Evolutionary conservation across 1,140 invertebrate genomes (phyloP).

Genomic region (Cryptotermes secundus): DNA sequence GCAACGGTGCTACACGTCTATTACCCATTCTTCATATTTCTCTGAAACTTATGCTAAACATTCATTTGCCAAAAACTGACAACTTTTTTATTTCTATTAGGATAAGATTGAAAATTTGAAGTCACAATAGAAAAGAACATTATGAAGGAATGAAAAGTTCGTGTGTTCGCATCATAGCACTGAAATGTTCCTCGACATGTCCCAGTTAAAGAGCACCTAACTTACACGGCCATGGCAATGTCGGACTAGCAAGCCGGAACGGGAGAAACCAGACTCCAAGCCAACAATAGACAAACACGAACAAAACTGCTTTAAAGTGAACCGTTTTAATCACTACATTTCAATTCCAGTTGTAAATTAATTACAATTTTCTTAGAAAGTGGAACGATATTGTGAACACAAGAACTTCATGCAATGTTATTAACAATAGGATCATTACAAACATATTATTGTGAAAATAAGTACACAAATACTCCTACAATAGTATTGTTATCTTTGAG

Average conservation of each 20-base stretch:
- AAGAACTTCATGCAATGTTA: background rate
- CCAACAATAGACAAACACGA: background rate
- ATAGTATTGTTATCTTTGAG: no score
- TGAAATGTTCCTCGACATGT: background rate
- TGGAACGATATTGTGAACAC: background rate
- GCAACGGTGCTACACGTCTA: no score
- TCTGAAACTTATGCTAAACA: background rate
- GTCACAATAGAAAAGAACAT: background rate
- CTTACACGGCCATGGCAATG: background rate
- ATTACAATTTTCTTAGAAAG: background rate
- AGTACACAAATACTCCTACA: no score
- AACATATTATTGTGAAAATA: background rate
- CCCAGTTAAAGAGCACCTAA: background rate
- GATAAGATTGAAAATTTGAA: background rate
- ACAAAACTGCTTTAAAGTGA: background rate
- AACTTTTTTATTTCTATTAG: background rate
- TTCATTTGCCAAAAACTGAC: background rate
- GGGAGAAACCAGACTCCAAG: background rate
- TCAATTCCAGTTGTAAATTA: background rate
- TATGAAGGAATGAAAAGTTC: background rate
- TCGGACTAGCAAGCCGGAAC: background rate
- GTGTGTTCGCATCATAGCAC: background rate
- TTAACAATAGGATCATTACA: background rate
- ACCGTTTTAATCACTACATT: background rate
- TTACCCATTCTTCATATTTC: background rate